phyloP scores from a whole-genome alignment of 2,113 vertebrate genomes.

The Pseudorhombus dupliciocellatus region DNA sequence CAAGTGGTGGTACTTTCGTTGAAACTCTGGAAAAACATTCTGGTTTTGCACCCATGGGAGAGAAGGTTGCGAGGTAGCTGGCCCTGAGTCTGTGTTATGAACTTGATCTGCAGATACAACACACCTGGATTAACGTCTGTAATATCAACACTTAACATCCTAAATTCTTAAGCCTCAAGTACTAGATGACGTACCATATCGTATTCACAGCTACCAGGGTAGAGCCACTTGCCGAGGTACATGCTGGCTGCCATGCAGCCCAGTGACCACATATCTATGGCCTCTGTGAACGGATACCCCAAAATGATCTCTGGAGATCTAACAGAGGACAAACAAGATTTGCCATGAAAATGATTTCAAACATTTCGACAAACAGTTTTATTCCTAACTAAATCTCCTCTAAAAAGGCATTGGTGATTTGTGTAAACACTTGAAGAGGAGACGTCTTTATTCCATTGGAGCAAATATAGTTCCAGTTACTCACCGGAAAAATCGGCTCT shows the following conservation, averaged over 20 bases:
- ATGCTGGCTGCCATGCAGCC: not conserved
- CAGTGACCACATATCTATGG: not conserved
- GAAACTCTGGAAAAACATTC: too few relatives aligned
- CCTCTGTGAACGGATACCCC: not conserved
- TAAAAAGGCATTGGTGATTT: not conserved
- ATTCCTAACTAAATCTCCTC: not conserved
- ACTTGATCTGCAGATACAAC: too few relatives aligned
- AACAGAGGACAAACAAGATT: not conserved
- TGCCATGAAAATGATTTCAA: not conserved
- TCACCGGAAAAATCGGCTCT: not conserved
- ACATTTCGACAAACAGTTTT: not conserved
- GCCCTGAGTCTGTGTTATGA: too few relatives aligned
- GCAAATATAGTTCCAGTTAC: not conserved
- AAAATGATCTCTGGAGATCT: not conserved
- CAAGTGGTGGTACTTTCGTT: too few relatives aligned
- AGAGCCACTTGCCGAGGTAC: not conserved
- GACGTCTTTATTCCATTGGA: too few relatives aligned
- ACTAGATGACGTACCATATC: not conserved
- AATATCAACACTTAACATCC: not conserved
- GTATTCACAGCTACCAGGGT: not conserved
- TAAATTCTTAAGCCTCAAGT: not conserved
- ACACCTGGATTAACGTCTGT: not conserved
- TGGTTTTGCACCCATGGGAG: too few relatives aligned
- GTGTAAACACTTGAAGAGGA: too few relatives aligned
- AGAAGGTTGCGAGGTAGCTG: too few relatives aligned